Percentiles rank a stretch among this genome's conserved stretches.
Conservation (phyloP, 2,113 vertebrate species). For the Rhea pennata region DNA sequence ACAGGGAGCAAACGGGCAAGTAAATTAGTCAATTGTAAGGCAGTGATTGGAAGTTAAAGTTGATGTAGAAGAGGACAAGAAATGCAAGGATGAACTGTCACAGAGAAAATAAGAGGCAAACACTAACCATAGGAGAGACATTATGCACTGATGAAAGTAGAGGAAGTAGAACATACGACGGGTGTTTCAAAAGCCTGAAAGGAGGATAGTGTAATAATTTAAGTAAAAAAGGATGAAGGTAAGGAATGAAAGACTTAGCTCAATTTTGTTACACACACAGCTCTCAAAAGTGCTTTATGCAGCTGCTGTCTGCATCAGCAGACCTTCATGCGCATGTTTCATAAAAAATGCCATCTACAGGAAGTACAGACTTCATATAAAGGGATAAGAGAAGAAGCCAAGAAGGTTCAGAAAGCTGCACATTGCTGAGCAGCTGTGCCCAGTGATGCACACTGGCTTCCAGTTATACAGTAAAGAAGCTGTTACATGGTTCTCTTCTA, state of each 20-base stretch:
- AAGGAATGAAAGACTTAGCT: background rate
- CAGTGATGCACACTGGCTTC: background rate
- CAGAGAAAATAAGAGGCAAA: background rate
- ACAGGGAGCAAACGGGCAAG: background rate
- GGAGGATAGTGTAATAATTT: background rate
- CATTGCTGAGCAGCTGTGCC: background rate
- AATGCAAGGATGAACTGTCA: background rate
- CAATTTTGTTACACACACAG: background rate
- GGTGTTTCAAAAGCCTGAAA: background rate
- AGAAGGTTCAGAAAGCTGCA: background rate
- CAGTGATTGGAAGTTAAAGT: background rate
- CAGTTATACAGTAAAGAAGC: background rate
- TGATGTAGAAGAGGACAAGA: background rate
- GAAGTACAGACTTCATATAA: background rate
- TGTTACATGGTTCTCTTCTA: background rate
- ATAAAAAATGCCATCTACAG: background rate
- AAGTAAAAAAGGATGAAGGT: background rate
- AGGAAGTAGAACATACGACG: background rate
- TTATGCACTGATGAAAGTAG: background rate
- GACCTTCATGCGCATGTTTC: background rate
- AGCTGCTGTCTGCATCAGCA: background rate
- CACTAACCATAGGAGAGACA: background rate
- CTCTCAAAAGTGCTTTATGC: background rate
- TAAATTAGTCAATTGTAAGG: background rate
- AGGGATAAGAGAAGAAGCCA: background rate